Evolutionary conservation across 2,797 vertebrate genomes (phyloP).

Genomic region (Gymnodraco acuticeps): DNA sequence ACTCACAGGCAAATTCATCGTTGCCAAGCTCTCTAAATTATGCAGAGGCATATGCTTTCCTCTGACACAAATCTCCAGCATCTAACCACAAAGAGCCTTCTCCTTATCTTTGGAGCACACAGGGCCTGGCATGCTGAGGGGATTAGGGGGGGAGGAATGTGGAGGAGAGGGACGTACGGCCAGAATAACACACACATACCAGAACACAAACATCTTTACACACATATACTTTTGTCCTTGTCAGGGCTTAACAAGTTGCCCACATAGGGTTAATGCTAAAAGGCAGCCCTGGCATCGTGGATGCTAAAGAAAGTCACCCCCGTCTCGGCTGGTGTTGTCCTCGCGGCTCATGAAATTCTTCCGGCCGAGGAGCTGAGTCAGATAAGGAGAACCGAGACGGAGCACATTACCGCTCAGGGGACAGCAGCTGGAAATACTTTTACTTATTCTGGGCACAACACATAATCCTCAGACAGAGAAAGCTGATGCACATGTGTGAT

Average conservation of each 20-base stretch:
- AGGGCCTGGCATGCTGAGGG: conserved; percentile 50
- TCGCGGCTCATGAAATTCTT: conserved; percentile 29
- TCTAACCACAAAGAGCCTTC: conserved; percentile 62
- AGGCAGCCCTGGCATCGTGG: conserved; percentile 1
- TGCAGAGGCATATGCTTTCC: conserved; percentile 65
- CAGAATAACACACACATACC: conserved; percentile 14
- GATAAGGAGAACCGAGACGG: conserved; percentile 34
- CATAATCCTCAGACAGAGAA: neutral
- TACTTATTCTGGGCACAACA: conserved; percentile 1
- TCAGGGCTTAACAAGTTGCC: conserved; percentile 20
- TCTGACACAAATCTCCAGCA: conserved; percentile 71
- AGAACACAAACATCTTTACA: conserved; percentile 27
- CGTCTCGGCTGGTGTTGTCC: conserved; percentile 15
- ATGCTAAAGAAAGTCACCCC: conserved; percentile 13
- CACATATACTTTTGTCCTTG: conserved; percentile 38
- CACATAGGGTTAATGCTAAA: conserved; percentile 19
- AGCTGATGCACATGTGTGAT: neutral
- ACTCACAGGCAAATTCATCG: conserved; percentile 12
- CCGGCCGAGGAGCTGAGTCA: conserved; percentile 5
- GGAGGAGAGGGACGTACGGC: conserved; percentile 29
- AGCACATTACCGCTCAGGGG: conserved; percentile 32
- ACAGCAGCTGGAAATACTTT: conserved; percentile 17
- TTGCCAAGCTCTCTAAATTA: conserved; percentile 58
- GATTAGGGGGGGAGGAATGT: conserved; percentile 66
- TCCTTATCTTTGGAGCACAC: conserved; percentile 69